Evolutionary conservation across 2,797 vertebrate species (phyloP).

Genomic region (Crax fasciolata): DNA sequence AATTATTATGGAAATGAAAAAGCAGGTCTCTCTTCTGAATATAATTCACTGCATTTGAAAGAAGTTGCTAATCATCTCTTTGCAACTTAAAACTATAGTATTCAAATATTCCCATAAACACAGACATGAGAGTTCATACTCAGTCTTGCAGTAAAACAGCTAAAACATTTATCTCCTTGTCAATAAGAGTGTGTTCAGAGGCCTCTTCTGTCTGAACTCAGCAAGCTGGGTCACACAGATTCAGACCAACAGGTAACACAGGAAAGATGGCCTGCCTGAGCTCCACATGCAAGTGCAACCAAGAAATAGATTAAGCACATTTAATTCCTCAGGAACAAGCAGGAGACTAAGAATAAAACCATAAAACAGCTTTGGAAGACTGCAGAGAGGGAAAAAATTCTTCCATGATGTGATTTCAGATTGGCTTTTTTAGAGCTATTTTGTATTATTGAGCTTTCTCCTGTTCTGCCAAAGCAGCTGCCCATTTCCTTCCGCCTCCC

Average conservation of each 20-base stretch:
- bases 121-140: background rate
- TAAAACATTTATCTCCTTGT: background rate
- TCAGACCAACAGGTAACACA: background rate
- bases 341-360: background rate
- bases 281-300: background rate
- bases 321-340: background rate
- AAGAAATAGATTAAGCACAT: background rate
- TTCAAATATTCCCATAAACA: background rate
- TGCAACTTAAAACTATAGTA: background rate
- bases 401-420: slow-evolving; percentile 5
- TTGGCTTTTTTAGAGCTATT: slow-evolving; percentile 1
- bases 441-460: background rate
- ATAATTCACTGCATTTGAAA: background rate
- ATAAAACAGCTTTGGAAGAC: background rate
- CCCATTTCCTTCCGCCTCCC: slow-evolving; percentile 28
- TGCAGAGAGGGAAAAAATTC: background rate
- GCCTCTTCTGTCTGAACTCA: background rate
- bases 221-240: background rate
- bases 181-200: background rate
- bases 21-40: background rate
- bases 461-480: slow-evolving; percentile 23
- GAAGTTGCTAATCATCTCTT: background rate
- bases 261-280: background rate
- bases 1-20: slow-evolving; percentile 36
- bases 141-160: background rate